phyloP scores from a whole-genome alignment of 2,113 vertebrate genomes.

The Ovis aries region DNA sequence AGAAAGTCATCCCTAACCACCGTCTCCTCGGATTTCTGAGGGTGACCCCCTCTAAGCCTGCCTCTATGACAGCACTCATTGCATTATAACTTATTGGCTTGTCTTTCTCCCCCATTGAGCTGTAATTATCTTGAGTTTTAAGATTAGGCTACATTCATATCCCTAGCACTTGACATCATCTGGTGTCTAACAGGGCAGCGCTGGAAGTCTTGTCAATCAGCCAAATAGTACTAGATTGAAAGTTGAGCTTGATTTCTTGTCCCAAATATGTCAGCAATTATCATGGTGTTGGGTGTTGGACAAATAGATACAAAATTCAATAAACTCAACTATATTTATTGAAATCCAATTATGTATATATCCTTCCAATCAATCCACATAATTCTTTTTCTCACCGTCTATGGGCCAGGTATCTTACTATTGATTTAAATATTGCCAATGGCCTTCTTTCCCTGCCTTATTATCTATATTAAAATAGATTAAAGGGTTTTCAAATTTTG shows the following conservation, averaged over 20 bases:
- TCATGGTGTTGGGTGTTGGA: background rate
- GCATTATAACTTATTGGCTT: background rate
- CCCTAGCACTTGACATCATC: background rate
- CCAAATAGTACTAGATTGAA: background rate
- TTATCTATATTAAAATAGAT: background rate
- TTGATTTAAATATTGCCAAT: background rate
- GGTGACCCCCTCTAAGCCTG: background rate
- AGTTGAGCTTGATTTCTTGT: conserved; percentile 18
- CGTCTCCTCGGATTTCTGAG: background rate
- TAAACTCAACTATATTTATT: background rate
- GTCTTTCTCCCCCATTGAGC: background rate
- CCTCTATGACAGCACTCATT: background rate
- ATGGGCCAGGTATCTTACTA: background rate
- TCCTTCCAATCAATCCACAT: background rate
- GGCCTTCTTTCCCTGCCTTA: background rate
- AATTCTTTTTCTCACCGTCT: background rate
- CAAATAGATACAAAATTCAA: background rate
- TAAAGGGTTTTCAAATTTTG: background rate
- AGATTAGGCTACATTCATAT: background rate
- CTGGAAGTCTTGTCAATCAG: background rate
- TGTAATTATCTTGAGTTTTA: background rate
- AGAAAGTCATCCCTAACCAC: background rate
- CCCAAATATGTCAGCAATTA: background rate
- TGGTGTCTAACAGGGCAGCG: background rate
- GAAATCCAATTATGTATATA: background rate